Conservation (phyloP, 1,140 invertebrate species). For the Mactra quadrangularis region DNA sequence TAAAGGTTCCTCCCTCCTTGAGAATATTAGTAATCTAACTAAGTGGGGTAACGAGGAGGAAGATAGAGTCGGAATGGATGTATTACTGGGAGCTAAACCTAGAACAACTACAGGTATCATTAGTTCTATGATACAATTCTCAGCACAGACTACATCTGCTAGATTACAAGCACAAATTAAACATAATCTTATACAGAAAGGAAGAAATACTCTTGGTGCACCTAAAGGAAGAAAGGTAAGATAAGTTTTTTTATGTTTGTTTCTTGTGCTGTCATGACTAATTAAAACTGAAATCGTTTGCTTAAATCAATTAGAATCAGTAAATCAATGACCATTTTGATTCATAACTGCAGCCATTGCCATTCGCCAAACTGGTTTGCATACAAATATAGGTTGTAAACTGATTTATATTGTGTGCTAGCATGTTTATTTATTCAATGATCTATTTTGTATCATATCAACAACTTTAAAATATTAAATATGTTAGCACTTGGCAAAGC, state of each 20-base stretch:
- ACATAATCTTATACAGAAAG: constrained; percentile 83
- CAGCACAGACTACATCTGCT: constrained; percentile 80
- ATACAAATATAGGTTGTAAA: too few species aligned
- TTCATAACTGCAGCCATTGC: too few species aligned
- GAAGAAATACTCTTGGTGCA: constrained; percentile 79
- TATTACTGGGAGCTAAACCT: constrained; percentile 66
- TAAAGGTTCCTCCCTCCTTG: constrained; percentile 77
- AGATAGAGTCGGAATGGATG: constrained; percentile 51
- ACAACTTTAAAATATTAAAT: too few species aligned
- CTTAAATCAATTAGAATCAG: too few species aligned
- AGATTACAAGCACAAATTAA: constrained; percentile 79
- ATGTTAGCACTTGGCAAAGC: too few species aligned
- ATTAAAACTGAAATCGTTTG: too few species aligned
- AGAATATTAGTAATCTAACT: constrained; percentile 80
- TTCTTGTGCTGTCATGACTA: too few species aligned
- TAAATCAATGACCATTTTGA: too few species aligned
- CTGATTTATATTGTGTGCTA: too few species aligned
- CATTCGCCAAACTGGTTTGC: too few species aligned
- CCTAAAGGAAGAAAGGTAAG: constrained; percentile 81
- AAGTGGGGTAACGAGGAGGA: constrained; percentile 71
- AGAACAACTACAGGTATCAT: constrained; percentile 74
- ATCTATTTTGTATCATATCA: too few species aligned
- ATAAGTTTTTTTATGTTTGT: constrained; percentile 9
- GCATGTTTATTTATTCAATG: too few species aligned
- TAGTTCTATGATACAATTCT: constrained; percentile 80